Base-by-base conservation (phyloP, 2,113 vertebrate species). In the Eclectus roratus region DNA sequence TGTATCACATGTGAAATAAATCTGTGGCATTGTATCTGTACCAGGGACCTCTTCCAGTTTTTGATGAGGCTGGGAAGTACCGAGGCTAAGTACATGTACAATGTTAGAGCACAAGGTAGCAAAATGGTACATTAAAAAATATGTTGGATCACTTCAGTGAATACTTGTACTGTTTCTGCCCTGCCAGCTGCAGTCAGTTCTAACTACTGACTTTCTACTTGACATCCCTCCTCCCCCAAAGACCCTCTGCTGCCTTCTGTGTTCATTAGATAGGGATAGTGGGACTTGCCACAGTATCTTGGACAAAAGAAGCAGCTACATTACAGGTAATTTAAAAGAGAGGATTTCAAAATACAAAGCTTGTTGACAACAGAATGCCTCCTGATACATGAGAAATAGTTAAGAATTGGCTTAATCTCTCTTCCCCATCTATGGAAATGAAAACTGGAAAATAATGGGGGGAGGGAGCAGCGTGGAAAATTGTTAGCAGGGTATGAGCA, bases 261-360 rank as follows among this genome's bases (percentile, higher is more conserved):
- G 44, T 58, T 97, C 29, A 33, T 85, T 93, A 94, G 69, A 78
- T 80, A 93, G 93, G 37, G 89, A 63, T 88, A 83, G 86, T 65
- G 55, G 33, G 83, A 65, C 53, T 93, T 95, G 69, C 80, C 74
- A 78, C 35, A 80, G n/a, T 60, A 58, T 85, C 76, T 79, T 87
- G 88, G 63, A 91, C 64, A 95, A 95, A 91, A 96, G 91, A 92
- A 95, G 82, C 74, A 97, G 86, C 93, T 95, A 77, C 85, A 35
- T 95, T 86, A 89, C 58, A 80, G 68, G 95, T 91, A 86, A 69
- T 89, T 80, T 95, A 73, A 87, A 96, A 96, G 93, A 65, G 71
- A 84, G 60, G 78, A 74, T 96, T 85, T 82, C 64, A 94, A 94
- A 97, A 89, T 96, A 78, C 68, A 43, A 94, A 93, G 50, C 74